A percentile compares a stretch with the other conserved stretches of the same genome.
phyloP scores from a whole-genome alignment of 2,797 vertebrate species.

The Myripristis murdjan region DNA sequence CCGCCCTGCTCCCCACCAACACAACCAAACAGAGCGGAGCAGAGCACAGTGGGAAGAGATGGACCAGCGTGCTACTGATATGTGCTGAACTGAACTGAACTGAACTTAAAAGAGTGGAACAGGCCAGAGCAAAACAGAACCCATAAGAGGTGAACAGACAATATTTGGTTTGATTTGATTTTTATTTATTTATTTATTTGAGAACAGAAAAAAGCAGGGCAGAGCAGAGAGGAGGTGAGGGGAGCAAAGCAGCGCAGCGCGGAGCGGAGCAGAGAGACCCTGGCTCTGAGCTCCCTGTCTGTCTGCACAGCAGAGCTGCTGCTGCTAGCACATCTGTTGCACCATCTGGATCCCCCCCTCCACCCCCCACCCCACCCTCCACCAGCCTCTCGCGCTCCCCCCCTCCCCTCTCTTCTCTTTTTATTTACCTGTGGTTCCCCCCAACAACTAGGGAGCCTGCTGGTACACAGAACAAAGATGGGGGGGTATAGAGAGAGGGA shows the following conservation, averaged over 20 bases:
- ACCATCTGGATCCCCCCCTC: conserved; percentile 93
- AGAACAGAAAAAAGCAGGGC: conserved; percentile 82
- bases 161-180: conserved; percentile 49
- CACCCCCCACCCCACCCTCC: conserved; percentile 29
- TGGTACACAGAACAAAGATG: conserved; percentile 94
- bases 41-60: conserved; percentile 34
- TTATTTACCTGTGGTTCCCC: conserved; percentile 98
- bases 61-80: conserved; percentile 33
- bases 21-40: conserved; percentile 8
- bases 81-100: conserved; percentile 48
- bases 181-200: no score
- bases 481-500: conserved; percentile 89
- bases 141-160: conserved; percentile 50
- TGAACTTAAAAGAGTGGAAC: conserved; percentile 67
- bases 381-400: conserved; percentile 51
- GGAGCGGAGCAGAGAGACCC: conserved; percentile 63
- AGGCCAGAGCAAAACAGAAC: conserved; percentile 45
- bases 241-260: conserved; percentile 38
- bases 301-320: conserved; percentile 89
- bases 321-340: conserved; percentile 99
- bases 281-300: conserved; percentile 82
- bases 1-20: conserved; percentile 26
- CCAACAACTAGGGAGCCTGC: conserved; percentile 92
- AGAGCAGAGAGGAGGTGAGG: conserved; percentile 73
- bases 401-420: conserved; percentile 81